phyloP scores from a whole-genome alignment of 2,113 vertebrate species.

The Cyprinodon tularosa region DNA sequence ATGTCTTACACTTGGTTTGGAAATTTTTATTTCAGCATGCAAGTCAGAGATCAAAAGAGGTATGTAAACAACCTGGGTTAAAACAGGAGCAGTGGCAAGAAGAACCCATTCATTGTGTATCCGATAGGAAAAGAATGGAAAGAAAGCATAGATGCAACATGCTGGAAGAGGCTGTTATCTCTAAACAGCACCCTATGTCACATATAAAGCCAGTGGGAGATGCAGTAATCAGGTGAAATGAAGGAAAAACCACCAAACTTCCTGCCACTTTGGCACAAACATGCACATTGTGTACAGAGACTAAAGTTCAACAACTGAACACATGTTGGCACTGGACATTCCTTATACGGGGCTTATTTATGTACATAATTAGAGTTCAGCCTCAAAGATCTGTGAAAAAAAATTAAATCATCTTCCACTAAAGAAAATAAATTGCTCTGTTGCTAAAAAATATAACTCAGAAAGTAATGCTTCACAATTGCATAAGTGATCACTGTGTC shows the following conservation, averaged over 20 bases:
- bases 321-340: conserved; percentile 61
- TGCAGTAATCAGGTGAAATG: conserved; percentile 49
- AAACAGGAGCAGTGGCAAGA: conserved; percentile 66
- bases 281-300: conserved; percentile 73
- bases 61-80: conserved; percentile 72
- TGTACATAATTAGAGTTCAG: conserved; percentile 67
- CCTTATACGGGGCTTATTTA: conserved; percentile 59
- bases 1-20: conserved; percentile 78
- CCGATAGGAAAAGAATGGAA: conserved; percentile 54
- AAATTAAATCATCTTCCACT: conserved; percentile 34
- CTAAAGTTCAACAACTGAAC: conserved; percentile 53
- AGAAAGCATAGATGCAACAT: conserved; percentile 65
- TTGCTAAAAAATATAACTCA: conserved; percentile 16
- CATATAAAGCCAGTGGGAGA: conserved; percentile 47
- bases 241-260: conserved; percentile 48
- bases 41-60: conserved; percentile 78
- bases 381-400: conserved; percentile 41
- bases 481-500: conserved; percentile 51
- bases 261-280: conserved; percentile 72
- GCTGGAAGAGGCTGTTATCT: conserved; percentile 52
- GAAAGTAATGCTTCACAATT: conserved; percentile 42
- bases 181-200: conserved; percentile 54
- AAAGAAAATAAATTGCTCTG: conserved; percentile 20
- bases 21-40: conserved; percentile 81
- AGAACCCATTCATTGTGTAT: conserved; percentile 64